Evolutionary conservation across 2,797 vertebrate genomes (phyloP).

Genomic region (Pipistrellus kuhlii): DNA sequence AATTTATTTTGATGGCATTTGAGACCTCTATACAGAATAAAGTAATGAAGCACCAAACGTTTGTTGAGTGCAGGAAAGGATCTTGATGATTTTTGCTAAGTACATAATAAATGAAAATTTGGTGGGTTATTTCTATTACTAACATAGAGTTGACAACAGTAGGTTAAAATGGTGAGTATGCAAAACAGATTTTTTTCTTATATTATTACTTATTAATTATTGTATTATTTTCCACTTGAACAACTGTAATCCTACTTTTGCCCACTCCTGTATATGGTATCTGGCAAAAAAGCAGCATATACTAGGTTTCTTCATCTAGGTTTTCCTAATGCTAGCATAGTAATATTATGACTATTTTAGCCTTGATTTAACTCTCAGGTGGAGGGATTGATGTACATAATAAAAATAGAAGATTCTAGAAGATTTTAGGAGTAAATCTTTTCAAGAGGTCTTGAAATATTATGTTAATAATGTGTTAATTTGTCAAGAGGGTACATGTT

Average conservation of each 20-base stretch:
- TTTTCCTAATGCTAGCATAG: not conserved
- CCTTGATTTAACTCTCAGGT: constrained; percentile 48
- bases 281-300: not conserved
- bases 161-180: not conserved
- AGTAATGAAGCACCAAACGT: not conserved
- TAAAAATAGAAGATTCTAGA: constrained; percentile 35
- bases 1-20: not conserved
- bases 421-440: constrained; percentile 43
- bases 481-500: not conserved
- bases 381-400: not conserved
- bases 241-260: not conserved
- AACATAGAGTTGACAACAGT: not conserved
- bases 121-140: not conserved
- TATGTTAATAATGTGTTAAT: not conserved
- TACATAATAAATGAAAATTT: constrained; percentile 50
- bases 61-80: not conserved
- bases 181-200: not conserved
- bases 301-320: not conserved
- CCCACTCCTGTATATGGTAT: not conserved
- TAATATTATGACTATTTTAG: constrained; percentile 24
- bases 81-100: constrained; percentile 39
- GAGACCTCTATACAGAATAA: constrained; percentile 20
- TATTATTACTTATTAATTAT: not conserved
- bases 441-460: constrained; percentile 38
- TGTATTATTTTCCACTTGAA: not conserved